Percentiles rank a stretch among this genome's conserved stretches.
Conservation (phyloP, 2,113 vertebrate species). For the Lates calcarifer region DNA sequence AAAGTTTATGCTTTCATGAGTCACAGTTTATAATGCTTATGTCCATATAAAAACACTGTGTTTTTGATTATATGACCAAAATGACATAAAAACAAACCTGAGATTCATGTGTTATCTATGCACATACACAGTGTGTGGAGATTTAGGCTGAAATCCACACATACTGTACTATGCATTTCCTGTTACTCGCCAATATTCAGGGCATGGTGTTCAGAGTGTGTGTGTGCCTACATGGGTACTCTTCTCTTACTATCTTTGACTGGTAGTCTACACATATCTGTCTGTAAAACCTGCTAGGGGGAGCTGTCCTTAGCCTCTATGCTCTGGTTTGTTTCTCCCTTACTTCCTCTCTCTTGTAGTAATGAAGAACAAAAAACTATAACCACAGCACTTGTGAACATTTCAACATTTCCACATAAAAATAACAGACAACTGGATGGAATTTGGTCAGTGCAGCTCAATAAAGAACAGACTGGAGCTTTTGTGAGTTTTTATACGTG, state of each 20-base stretch:
- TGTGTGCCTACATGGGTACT: background rate
- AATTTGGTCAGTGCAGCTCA: constrained; percentile 44
- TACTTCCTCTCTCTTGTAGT: background rate
- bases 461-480: constrained; percentile 2
- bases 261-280: background rate
- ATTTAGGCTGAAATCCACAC: constrained; percentile 9
- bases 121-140: background rate
- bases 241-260: background rate
- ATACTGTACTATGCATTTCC: background rate
- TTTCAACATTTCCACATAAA: constrained; percentile 29
- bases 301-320: background rate
- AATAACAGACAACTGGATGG: background rate
- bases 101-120: background rate
- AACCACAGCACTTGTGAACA: constrained; percentile 18
- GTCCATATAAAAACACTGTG: background rate
- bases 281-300: constrained; percentile 26
- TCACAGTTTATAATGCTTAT: constrained; percentile 11
- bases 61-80: constrained; percentile 14
- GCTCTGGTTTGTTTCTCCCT: background rate
- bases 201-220: background rate
- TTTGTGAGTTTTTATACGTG: constrained; percentile 41
- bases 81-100: background rate
- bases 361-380: background rate
- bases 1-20: constrained; percentile 26
- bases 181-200: background rate